Evolutionary conservation across 2,888 invertebrate species (phyloP).

Genomic region (Troides aeacus): DNA sequence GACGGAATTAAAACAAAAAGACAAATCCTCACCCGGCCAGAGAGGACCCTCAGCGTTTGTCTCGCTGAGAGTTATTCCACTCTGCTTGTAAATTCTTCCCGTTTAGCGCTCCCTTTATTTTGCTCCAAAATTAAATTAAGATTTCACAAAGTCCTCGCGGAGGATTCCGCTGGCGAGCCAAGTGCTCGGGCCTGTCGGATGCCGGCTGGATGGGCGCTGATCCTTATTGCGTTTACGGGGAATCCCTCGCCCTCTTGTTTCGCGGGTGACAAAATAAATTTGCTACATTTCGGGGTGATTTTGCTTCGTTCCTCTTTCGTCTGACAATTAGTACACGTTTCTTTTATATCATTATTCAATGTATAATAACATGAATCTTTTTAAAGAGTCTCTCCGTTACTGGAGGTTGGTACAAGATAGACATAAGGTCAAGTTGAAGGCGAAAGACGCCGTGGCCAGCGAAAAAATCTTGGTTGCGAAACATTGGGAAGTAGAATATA

Average conservation of each 20-base stretch:
- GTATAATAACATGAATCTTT: not conserved
- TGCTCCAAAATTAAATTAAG: slow-evolving; percentile 59
- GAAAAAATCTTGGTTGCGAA: too few species aligned
- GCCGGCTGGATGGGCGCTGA: slow-evolving; percentile 44
- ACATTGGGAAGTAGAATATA: too few species aligned
- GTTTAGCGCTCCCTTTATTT: slow-evolving; percentile 51
- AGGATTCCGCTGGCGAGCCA: slow-evolving; percentile 36
- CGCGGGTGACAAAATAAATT: slow-evolving; percentile 51
- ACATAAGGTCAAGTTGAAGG: too few species aligned
- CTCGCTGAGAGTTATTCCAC: slow-evolving; percentile 36
- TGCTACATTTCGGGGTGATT: slow-evolving; percentile 45
- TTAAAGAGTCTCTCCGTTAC: too few species aligned
- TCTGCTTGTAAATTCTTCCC: slow-evolving; percentile 48
- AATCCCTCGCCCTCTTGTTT: slow-evolving; percentile 25
- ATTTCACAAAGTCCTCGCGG: slow-evolving; percentile 52
- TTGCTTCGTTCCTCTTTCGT: slow-evolving; percentile 22
- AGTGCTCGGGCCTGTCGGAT: slow-evolving; percentile 48
- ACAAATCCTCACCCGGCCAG: not conserved
- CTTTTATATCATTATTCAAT: not conserved
- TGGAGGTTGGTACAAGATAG: too few species aligned
- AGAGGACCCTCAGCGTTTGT: slow-evolving; percentile 1
- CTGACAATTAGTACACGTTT: not conserved
- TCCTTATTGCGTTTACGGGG: slow-evolving; percentile 64
- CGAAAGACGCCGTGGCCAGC: too few species aligned
- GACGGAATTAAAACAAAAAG: not conserved